These are phyloP conservation scores for Watersipora subatra DNA, from an alignment of 1,140 invertebrate genomes.

Conservation along the genomic window DNA sequence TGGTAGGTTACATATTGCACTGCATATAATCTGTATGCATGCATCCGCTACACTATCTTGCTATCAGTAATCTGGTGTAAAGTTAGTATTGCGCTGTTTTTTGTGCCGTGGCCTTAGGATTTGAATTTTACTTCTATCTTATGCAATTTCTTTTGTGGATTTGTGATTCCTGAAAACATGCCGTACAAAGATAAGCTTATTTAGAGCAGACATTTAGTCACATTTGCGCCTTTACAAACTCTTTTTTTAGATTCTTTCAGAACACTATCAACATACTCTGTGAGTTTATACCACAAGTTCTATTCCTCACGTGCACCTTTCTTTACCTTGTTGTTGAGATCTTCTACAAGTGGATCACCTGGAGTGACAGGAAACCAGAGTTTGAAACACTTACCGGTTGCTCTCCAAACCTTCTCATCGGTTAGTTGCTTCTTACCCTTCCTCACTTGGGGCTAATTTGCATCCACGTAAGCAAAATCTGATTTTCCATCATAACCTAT, in stretches of 20 bases:
- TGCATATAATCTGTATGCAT: too few species aligned
- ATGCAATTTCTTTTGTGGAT: too few species aligned
- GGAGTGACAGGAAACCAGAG: constrained; percentile 14
- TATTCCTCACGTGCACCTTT: constrained; percentile 79
- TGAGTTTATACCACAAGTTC: constrained; percentile 81
- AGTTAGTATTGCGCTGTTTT: too few species aligned
- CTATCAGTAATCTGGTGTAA: too few species aligned
- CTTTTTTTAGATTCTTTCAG: constrained; percentile 60
- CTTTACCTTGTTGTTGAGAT: constrained; percentile 78
- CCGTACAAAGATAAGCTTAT: too few species aligned
- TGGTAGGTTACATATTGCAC: too few species aligned
- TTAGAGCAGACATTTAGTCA: too few species aligned
- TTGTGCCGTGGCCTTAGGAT: too few species aligned
- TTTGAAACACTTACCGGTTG: constrained; percentile 25
- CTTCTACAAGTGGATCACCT: constrained; percentile 72
- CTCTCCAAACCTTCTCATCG: constrained; percentile 50
- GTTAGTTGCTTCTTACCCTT: constrained; percentile 21
- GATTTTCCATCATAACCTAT: background rate
- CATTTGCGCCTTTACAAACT: too few species aligned
- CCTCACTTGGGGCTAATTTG: background rate
- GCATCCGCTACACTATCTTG: too few species aligned
- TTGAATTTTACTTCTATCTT: too few species aligned
- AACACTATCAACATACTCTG: constrained; percentile 62
- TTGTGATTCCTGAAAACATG: too few species aligned
- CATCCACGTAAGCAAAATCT: background rate